A percentile compares a stretch with the other conserved stretches of the same genome.
These are phyloP conservation scores for Dusona sp. DNA, from an alignment of 2,888 invertebrate genomes.

Conservation along the genomic window DNA sequence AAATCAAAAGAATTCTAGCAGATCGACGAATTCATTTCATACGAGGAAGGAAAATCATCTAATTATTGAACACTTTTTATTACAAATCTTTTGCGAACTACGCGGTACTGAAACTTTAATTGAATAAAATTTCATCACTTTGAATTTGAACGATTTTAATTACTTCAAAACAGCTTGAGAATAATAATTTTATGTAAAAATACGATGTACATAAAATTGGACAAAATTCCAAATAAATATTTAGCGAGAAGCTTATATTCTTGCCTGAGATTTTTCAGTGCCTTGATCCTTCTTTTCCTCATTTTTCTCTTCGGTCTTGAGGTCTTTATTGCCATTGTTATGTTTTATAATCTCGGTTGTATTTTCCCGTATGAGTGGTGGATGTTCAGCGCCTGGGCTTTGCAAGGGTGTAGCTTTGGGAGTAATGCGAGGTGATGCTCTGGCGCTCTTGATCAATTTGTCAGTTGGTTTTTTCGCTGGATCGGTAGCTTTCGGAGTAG, in stretches of 20 bases:
- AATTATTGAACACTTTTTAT: too few species aligned
- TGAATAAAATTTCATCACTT: too few species aligned
- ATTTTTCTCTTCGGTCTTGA: conserved; percentile 75
- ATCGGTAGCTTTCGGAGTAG: conserved; percentile 75
- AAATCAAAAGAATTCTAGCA: neutral
- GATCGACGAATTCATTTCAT: too few species aligned
- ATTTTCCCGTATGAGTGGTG: conserved; percentile 80
- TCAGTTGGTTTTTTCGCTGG: conserved; percentile 79
- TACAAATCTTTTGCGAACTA: too few species aligned
- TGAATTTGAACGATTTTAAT: too few species aligned
- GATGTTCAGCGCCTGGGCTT: conserved; percentile 85
- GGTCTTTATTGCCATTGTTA: conserved; percentile 75
- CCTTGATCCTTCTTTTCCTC: conserved; percentile 81
- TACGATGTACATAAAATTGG: too few species aligned
- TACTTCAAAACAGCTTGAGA: too few species aligned
- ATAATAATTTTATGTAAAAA: too few species aligned
- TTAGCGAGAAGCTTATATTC: neutral
- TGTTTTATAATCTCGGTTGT: conserved; percentile 77
- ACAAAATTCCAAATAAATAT: neutral
- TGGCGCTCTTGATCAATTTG: conserved; percentile 80
- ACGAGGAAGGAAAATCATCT: too few species aligned
- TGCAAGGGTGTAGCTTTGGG: conserved; percentile 87
- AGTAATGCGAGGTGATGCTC: conserved; percentile 84
- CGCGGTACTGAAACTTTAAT: too few species aligned
- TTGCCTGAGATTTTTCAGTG: conserved; percentile 78